These are phyloP conservation scores for Pseudopleuronectes americanus DNA, from an alignment of 2,797 vertebrate genomes.

Conservation along the genomic window DNA sequence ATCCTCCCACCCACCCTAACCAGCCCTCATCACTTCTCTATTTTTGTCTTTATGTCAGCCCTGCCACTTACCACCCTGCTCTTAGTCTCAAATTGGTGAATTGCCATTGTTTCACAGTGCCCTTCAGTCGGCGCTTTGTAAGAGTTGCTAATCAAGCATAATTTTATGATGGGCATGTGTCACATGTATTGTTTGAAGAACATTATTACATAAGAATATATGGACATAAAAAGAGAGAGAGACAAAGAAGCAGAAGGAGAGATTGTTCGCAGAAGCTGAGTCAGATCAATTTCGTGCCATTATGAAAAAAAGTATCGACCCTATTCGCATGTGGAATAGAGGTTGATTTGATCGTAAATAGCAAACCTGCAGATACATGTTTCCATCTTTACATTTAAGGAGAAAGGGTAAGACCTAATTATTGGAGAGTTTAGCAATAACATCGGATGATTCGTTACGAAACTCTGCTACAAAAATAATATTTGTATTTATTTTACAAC, in stretches of 20 bases:
- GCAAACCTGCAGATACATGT: no score
- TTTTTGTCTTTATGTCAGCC: conserved; percentile 62
- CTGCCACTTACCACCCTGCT: conserved; percentile 63
- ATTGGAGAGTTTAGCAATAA: no score
- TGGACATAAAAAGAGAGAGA: conserved; percentile 80
- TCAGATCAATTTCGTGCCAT: not conserved
- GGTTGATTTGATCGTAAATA: not conserved
- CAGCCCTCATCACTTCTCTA: conserved; percentile 60
- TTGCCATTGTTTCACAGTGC: conserved; percentile 85
- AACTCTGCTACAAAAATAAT: no score
- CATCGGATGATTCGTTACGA: no score
- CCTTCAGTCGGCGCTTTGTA: conserved; percentile 78
- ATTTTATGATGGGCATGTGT: conserved; percentile 27
- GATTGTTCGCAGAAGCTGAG: conserved; percentile 79
- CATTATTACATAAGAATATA: not conserved
- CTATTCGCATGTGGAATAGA: not conserved
- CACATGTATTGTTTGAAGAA: conserved; percentile 22
- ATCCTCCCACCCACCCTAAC: conserved; percentile 72
- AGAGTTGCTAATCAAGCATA: conserved; percentile 23
- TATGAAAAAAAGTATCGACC: not conserved
- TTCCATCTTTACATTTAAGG: not conserved
- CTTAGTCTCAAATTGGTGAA: conserved; percentile 76
- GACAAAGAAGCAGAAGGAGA: conserved; percentile 68
- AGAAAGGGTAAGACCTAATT: not conserved
- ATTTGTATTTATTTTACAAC: not conserved